Evolutionary conservation across 2,797 vertebrate species (phyloP).

Genomic region (Okamejei kenojei): DNA sequence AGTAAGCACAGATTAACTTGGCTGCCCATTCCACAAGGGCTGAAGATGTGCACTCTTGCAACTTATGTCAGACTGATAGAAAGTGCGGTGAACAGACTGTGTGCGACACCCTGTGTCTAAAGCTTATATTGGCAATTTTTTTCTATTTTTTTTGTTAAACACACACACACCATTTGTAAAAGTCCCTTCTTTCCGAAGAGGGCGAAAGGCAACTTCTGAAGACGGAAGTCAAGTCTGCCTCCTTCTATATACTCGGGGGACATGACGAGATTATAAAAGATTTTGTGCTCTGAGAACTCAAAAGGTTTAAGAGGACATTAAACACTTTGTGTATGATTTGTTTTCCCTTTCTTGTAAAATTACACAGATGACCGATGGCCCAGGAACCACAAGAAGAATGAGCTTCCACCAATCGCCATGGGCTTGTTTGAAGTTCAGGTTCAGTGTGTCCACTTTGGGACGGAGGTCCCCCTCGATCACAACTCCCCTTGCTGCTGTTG

Average conservation of each 20-base stretch:
- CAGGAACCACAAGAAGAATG: background rate
- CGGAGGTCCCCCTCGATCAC: background rate
- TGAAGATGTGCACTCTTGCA: background rate
- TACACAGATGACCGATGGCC: background rate
- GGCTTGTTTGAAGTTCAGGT: background rate
- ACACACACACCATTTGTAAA: conserved; percentile 30
- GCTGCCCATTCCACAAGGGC: background rate
- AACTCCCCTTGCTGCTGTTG: background rate
- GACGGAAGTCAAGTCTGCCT: conserved; percentile 11
- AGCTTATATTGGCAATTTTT: conserved; percentile 33
- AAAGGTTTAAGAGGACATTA: conserved; percentile 14
- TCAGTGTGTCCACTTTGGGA: background rate
- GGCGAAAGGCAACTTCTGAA: conserved; percentile 29
- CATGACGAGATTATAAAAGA: conserved; percentile 28
- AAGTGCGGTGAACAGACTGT: conserved; percentile 27
- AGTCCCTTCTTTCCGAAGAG: conserved; percentile 26
- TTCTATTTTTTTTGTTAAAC: background rate
- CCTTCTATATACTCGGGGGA: conserved; percentile 10
- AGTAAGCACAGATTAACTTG: background rate
- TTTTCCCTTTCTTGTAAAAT: background rate
- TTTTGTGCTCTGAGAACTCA: conserved; percentile 31
- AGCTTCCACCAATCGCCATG: background rate
- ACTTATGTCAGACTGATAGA: background rate
- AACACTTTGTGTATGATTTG: background rate
- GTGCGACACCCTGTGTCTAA: conserved; percentile 8